Percentiles rank a stretch among this genome's conserved stretches.
Evolutionary conservation across 2,797 vertebrate species (phyloP).

Genomic region (Numenius phaeopus): DNA sequence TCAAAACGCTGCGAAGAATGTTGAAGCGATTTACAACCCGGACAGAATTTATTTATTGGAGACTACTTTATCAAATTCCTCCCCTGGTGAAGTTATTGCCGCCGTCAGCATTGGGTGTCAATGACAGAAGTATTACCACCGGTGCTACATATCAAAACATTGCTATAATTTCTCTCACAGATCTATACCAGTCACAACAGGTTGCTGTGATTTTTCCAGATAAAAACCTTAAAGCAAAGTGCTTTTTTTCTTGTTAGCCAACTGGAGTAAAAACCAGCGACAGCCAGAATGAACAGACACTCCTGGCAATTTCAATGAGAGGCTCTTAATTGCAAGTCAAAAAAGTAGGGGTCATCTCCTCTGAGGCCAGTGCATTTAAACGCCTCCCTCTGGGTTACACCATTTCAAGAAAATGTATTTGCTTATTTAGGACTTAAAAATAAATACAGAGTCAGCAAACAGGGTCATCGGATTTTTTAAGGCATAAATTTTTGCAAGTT

Average conservation of each 20-base stretch:
- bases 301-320: constrained; percentile 16
- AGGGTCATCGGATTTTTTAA: neutral
- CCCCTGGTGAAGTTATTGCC: constrained; percentile 12
- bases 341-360: constrained; percentile 22
- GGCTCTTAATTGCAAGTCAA: constrained; percentile 37
- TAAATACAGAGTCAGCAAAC: neutral
- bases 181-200: constrained; percentile 42
- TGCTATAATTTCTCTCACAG: constrained; percentile 6
- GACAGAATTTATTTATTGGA: constrained; percentile 11
- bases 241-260: neutral
- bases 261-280: constrained; percentile 5
- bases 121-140: neutral
- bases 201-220: constrained; percentile 39
- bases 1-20: neutral
- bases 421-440: neutral
- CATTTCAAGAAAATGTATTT: neutral
- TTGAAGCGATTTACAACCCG: neutral
- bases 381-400: neutral
- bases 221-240: constrained; percentile 29
- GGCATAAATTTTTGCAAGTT: neutral
- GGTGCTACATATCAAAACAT: neutral
- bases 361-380: neutral
- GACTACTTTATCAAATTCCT: constrained; percentile 9
- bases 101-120: neutral
- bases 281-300: constrained; percentile 28